Base-by-base conservation (phyloP, 1,140 invertebrate species). In the Steinernema feltiae region DNA sequence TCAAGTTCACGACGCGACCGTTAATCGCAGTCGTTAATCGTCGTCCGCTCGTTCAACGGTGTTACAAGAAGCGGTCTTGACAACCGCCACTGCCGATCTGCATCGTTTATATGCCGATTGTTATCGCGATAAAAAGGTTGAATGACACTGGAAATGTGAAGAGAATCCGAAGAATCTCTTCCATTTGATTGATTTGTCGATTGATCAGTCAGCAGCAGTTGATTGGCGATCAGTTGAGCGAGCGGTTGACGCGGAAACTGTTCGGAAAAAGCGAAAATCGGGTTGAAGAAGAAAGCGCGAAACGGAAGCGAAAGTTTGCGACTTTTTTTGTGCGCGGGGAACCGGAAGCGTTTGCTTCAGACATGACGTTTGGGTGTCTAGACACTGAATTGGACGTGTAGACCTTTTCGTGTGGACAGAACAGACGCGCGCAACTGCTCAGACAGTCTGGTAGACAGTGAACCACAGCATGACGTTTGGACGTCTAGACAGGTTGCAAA, bases 21-120 rank as follows among this genome's bases (percentile, higher is more conserved):
- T 27, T 12, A 63, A 63, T 63, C 53, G 53, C 7, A 63, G 53
- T 63, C 53, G 53, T 63, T 63, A 63, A 46, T 46, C 41, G 41
- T 27, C 53, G 53, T 27, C 53, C 35, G 35, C 35, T 41, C 7
- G 18, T 7, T 7, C 35, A 7, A 18, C 18, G 7, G 12, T 27
- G 53, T 63, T 63, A 63, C 53, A 63, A 63, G 53, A 63, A 63
- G 24, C 35, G 35, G 35, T 15, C 53, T 63, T 27, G 15, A 27
- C 53, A 15, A 63, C n/a, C n/a, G n/a, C n/a, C n/a, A n/a, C n/a
- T 46, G 41, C 41, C 41, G 41, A 46, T 46, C 41, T n/a, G 7
- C n/a, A 46, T 46, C 41, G 41, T n/a, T n/a, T n/a, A n/a, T n/a
- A n/a, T n/a, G n/a, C n/a, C n/a, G n/a, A n/a, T n/a, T n/a, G n/a